Evolutionary conservation across 1,140 invertebrate genomes (phyloP).

Genomic region (Odontomachus brunneus): DNA sequence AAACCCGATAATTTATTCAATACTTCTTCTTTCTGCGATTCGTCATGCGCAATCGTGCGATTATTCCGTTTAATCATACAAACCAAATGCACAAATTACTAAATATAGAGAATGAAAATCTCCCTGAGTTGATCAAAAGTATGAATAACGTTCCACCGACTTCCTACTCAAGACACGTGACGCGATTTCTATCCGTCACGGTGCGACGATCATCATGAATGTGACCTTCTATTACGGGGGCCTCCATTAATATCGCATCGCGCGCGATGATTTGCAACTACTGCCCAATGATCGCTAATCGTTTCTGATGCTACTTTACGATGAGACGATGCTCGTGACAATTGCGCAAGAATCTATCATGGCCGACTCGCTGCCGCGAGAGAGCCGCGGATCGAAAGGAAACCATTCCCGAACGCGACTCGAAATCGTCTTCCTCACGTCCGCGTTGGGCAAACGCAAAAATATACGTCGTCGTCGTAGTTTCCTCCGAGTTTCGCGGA

Average conservation of each 20-base stretch:
- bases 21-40: no score
- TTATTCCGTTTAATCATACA: no score
- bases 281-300: constrained; percentile 45
- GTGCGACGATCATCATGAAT: constrained; percentile 30
- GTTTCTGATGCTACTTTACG: constrained; percentile 49
- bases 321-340: constrained; percentile 20
- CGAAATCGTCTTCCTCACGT: constrained; percentile 30
- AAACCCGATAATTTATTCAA: no score
- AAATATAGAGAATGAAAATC: not conserved
- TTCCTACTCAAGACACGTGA: constrained; percentile 23
- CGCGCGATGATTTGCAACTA: constrained; percentile 43
- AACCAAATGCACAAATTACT: not conserved
- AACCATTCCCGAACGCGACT: not conserved
- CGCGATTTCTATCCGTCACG: constrained; percentile 8
- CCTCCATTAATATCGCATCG: constrained; percentile 56
- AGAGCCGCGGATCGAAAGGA: constrained; percentile 3
- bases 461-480: constrained; percentile 14
- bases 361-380: constrained; percentile 8
- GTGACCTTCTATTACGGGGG: constrained; percentile 46
- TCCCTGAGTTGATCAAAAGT: not conserved
- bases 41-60: not conserved
- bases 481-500: constrained; percentile 31
- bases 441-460: constrained; percentile 19
- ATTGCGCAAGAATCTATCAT: constrained; percentile 57
- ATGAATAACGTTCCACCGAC: not conserved